Percentiles rank a stretch among this genome's conserved stretches.
These are phyloP conservation scores for Neuroscelio doddi DNA, from an alignment of 2,888 invertebrate species.

Conservation along the genomic window DNA sequence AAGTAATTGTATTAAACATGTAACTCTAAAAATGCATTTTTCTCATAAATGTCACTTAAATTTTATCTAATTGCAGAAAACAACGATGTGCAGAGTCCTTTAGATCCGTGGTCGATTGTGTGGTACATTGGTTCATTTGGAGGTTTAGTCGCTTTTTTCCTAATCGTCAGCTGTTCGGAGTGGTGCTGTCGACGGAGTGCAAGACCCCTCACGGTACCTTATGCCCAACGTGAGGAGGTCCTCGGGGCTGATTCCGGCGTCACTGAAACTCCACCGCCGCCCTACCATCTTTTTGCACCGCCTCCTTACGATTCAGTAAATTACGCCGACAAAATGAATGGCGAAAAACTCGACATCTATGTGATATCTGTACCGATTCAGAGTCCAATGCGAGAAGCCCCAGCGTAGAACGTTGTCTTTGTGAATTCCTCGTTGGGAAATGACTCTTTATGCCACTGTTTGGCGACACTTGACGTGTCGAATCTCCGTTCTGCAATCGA, in stretches of 20 bases:
- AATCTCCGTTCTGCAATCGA: constrained; percentile 22
- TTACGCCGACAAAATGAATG: constrained; percentile 65
- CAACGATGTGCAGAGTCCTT: constrained; percentile 58
- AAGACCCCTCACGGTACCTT: constrained; percentile 59
- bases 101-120: constrained; percentile 75
- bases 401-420: constrained; percentile 33
- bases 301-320: constrained; percentile 74
- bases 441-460: neutral
- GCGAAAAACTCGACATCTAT: constrained; percentile 71
- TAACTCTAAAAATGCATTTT: no score
- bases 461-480: constrained; percentile 19
- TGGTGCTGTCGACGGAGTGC: constrained; percentile 74
- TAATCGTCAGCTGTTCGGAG: constrained; percentile 75
- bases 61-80: constrained; percentile 51
- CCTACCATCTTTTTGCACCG: constrained; percentile 76
- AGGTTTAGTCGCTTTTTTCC: constrained; percentile 75
- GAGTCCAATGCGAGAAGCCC: constrained; percentile 59
- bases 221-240: constrained; percentile 58
- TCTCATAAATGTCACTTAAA: no score
- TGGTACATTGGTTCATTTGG: constrained; percentile 77
- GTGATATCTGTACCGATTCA: constrained; percentile 73
- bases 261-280: constrained; percentile 73
- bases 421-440: neutral
- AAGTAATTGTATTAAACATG: no score
- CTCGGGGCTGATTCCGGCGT: constrained; percentile 46